Conservation (phyloP, 2,113 vertebrate genomes). For the Ciconia boyciana region DNA sequence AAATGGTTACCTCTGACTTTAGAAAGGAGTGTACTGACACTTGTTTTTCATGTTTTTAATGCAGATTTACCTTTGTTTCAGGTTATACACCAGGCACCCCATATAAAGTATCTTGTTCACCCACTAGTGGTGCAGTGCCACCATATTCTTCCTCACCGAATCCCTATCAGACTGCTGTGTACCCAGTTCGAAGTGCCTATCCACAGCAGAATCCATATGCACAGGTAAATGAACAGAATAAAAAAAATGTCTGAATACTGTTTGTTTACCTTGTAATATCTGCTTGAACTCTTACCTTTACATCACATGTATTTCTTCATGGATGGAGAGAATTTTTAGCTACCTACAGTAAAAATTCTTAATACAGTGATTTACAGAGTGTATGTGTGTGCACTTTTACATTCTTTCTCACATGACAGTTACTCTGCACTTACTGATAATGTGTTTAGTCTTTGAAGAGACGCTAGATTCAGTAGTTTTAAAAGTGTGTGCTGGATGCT, state of each 20-base stretch:
- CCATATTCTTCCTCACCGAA: slow-evolving; percentile 92
- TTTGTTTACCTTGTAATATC: background rate
- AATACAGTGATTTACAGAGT: background rate
- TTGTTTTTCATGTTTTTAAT: background rate
- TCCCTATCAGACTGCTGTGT: slow-evolving; percentile 90
- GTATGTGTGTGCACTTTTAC: background rate
- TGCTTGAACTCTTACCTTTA: background rate
- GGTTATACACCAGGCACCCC: slow-evolving; percentile 93
- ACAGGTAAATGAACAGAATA: slow-evolving; percentile 76
- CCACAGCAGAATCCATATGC: slow-evolving; percentile 95
- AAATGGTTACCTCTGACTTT: background rate
- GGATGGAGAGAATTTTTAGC: background rate
- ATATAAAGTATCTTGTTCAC: slow-evolving; percentile 98
- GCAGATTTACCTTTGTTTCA: slow-evolving; percentile 55
- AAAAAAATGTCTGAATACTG: fast-evolving
- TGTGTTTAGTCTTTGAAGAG: background rate
- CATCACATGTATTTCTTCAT: background rate
- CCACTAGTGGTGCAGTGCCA: slow-evolving; percentile 89
- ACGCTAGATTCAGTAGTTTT: background rate
- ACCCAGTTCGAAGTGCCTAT: slow-evolving; percentile 95
- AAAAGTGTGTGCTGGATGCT: background rate
- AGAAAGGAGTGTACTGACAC: background rate
- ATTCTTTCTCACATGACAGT: background rate
- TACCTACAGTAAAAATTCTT: background rate
- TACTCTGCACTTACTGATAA: background rate